Evolutionary conservation across 2,113 vertebrate genomes (phyloP).

Genomic region (Rostratula benghalensis): DNA sequence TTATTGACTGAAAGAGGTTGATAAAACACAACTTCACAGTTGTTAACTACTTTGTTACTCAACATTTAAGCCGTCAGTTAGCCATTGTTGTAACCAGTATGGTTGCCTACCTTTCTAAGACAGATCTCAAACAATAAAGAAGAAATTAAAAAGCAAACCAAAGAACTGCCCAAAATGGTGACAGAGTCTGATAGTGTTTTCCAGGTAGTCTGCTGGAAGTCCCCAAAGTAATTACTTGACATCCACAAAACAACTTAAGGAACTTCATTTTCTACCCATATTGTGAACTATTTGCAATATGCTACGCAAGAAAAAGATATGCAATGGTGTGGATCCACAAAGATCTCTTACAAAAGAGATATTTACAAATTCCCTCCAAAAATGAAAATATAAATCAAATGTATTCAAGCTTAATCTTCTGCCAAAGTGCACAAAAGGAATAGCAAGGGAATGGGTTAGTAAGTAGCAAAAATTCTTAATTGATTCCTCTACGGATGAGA

Average conservation of each 20-base stretch:
- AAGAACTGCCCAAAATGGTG: background rate
- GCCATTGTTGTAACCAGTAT: background rate
- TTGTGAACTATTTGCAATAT: background rate
- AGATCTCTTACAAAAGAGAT: background rate
- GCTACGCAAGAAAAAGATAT: background rate
- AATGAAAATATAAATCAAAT: background rate
- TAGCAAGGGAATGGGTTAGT: background rate
- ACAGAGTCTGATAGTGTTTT: background rate
- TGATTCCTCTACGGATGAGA: conserved; percentile 2
- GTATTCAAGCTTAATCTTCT: background rate
- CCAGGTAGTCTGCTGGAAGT: background rate
- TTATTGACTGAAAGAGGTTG: background rate
- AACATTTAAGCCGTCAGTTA: background rate
- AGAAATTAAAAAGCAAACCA: background rate
- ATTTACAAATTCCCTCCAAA: background rate
- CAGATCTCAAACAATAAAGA: background rate
- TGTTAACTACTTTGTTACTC: background rate
- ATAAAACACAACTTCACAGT: background rate
- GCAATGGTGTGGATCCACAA: background rate
- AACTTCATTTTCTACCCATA: background rate
- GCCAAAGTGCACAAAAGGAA: background rate
- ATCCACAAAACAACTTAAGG: background rate
- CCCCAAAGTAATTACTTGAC: background rate
- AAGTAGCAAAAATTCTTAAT: background rate
- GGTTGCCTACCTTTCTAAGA: background rate